A percentile compares a stretch with the other conserved stretches of the same genome.
phyloP scores from a whole-genome alignment of 2,888 invertebrate species.

The Philopedon plagiatum region DNA sequence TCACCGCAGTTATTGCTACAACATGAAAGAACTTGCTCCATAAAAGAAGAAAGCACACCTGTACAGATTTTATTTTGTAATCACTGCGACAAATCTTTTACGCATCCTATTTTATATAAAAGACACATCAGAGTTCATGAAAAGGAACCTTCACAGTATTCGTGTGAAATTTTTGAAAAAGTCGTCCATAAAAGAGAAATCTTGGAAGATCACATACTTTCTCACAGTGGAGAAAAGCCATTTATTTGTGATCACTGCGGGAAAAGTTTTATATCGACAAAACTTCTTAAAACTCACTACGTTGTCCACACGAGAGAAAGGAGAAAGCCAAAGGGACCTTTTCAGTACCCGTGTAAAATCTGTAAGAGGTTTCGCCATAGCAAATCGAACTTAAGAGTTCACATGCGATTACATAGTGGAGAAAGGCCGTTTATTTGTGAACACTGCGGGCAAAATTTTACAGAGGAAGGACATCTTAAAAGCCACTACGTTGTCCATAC shows the following conservation, averaged over 20 bases:
- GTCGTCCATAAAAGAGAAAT: conserved; percentile 34
- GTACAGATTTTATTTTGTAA: conserved; percentile 56
- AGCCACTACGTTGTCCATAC: too few species aligned
- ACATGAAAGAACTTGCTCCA: not conserved
- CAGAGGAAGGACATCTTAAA: too few species aligned
- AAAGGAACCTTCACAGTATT: too few species aligned
- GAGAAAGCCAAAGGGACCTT: not conserved
- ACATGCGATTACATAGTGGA: conserved; percentile 56
- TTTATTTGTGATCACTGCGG: conserved; percentile 49
- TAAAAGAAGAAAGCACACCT: not conserved
- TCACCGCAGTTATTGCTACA: not conserved
- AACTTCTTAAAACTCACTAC: conserved; percentile 33
- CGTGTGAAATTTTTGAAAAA: conserved; percentile 68
- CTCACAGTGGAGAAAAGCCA: conserved; percentile 51
- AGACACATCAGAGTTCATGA: conserved; percentile 10
- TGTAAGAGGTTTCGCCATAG: too few species aligned
- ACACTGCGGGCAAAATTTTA: too few species aligned
- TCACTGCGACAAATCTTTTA: conserved; percentile 57
- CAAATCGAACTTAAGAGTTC: conserved; percentile 1
- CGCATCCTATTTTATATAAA: conserved; percentile 24
- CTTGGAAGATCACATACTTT: conserved; percentile 40
- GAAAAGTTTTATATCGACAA: conserved; percentile 39
- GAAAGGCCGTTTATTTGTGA: too few species aligned
- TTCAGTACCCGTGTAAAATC: not conserved
- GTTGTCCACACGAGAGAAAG: conserved; percentile 47